Evolutionary conservation across 2,888 invertebrate genomes (phyloP).

Genomic region (Cremastinae sp.): DNA sequence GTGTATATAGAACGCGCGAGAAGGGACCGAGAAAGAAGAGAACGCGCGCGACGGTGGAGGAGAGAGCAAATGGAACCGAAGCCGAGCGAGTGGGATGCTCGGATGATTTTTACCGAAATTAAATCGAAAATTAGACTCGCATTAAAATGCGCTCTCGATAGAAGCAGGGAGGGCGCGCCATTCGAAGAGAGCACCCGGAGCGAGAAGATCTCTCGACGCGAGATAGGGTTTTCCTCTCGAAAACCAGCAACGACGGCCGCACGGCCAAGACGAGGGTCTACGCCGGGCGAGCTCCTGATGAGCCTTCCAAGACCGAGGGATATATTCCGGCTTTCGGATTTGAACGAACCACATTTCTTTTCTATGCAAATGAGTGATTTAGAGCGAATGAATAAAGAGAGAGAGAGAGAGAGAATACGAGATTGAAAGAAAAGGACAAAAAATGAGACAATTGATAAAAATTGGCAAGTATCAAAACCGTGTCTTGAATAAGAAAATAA

Average conservation of each 20-base stretch:
- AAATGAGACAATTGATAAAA: slow-evolving; percentile 66
- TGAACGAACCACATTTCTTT: slow-evolving; percentile 74
- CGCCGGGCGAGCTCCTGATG: slow-evolving; percentile 62
- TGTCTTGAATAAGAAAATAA: no score
- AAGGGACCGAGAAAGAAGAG: slow-evolving; percentile 38
- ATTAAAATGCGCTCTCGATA: slow-evolving; percentile 78
- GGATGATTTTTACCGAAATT: slow-evolving; percentile 79
- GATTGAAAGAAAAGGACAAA: background rate
- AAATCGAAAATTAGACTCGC: slow-evolving; percentile 79
- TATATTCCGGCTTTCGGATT: slow-evolving; percentile 66
- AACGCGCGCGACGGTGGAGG: slow-evolving; percentile 27
- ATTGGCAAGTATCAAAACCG: no score
- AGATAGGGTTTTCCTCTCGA: slow-evolving; percentile 54
- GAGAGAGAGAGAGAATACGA: slow-evolving; percentile 3
- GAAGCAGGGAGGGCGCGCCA: slow-evolving; percentile 61
- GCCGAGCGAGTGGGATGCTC: slow-evolving; percentile 66
- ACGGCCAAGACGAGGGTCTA: slow-evolving; percentile 61
- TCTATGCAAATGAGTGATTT: slow-evolving; percentile 77
- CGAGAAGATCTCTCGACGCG: slow-evolving; percentile 41
- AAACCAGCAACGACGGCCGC: slow-evolving; percentile 54
- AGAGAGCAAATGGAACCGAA: slow-evolving; percentile 43
- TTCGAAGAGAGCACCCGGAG: slow-evolving; percentile 54
- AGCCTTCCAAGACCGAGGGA: slow-evolving; percentile 41
- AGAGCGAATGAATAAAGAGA: slow-evolving; percentile 52
- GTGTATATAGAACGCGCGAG: slow-evolving; percentile 46